phyloP scores from a whole-genome alignment of 2,113 vertebrate species.

The Hippocampus comes region DNA sequence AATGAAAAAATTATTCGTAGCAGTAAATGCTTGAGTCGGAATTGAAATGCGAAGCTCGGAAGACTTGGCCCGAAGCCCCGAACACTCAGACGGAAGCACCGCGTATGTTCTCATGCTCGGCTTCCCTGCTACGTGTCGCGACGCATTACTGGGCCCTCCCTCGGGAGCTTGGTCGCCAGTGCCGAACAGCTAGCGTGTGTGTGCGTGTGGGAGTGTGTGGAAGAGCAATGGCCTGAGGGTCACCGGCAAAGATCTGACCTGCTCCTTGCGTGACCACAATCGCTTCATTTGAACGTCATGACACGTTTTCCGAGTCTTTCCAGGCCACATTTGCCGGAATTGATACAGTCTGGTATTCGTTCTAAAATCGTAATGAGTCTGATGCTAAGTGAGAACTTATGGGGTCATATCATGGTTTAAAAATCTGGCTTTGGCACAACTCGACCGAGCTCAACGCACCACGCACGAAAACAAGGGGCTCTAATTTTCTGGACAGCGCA shows the following conservation, averaged over 20 bases:
- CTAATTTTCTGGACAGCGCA: too few species aligned
- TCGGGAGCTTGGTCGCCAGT: constrained; percentile 24
- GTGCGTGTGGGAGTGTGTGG: constrained; percentile 15
- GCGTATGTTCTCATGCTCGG: constrained; percentile 71
- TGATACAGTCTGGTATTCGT: too few species aligned
- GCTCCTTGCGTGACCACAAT: constrained; percentile 44
- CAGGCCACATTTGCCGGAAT: neutral
- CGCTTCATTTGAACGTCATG: constrained; percentile 19
- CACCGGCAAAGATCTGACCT: constrained; percentile 43
- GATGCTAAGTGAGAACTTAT: too few species aligned
- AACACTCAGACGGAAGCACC: neutral
- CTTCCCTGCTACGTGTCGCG: constrained; percentile 58
- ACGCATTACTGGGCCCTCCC: constrained; percentile 52
- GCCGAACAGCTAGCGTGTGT: neutral
- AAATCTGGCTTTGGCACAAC: too few species aligned
- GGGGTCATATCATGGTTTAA: too few species aligned
- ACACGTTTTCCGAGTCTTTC: constrained; percentile 14
- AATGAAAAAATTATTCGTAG: too few species aligned
- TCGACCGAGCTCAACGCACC: too few species aligned
- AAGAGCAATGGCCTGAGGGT: constrained; percentile 58
- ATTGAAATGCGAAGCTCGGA: neutral
- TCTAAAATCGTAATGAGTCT: too few species aligned
- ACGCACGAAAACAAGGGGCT: too few species aligned
- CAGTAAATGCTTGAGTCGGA: neutral
- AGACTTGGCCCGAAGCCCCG: neutral